Conservation (phyloP, 2,113 vertebrate species). For the Peromyscus californicus region DNA sequence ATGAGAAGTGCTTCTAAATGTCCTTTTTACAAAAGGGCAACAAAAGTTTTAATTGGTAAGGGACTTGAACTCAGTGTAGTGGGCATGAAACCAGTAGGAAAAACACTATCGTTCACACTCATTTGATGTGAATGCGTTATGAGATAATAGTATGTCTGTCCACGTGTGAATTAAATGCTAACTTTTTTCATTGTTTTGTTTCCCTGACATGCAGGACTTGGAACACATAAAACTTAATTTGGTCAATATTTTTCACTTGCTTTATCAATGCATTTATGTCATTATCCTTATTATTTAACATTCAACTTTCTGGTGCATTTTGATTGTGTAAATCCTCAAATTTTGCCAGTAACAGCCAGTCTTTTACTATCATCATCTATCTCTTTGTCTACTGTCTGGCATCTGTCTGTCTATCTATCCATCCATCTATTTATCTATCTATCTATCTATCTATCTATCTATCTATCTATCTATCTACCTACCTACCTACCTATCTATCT, state of each 20-base stretch:
- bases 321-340: neutral
- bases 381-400: neutral
- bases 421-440: neutral
- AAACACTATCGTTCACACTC: neutral
- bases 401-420: neutral
- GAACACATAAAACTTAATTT: neutral
- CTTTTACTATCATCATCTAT: neutral
- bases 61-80: neutral
- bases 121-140: neutral
- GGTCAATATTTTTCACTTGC: neutral
- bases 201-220: neutral
- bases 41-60: neutral
- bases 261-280: neutral
- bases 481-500: neutral
- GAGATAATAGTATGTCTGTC: neutral
- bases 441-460: neutral
- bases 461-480: neutral
- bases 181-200: neutral
- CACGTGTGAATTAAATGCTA: neutral
- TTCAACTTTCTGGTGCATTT: neutral
- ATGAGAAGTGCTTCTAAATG: conserved; percentile 8
- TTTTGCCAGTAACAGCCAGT: neutral
- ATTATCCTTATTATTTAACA: neutral
- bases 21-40: neutral
- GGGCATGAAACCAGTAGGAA: neutral